Conservation (phyloP, 1,140 invertebrate genomes). For the Drosophila aff. region DNA sequence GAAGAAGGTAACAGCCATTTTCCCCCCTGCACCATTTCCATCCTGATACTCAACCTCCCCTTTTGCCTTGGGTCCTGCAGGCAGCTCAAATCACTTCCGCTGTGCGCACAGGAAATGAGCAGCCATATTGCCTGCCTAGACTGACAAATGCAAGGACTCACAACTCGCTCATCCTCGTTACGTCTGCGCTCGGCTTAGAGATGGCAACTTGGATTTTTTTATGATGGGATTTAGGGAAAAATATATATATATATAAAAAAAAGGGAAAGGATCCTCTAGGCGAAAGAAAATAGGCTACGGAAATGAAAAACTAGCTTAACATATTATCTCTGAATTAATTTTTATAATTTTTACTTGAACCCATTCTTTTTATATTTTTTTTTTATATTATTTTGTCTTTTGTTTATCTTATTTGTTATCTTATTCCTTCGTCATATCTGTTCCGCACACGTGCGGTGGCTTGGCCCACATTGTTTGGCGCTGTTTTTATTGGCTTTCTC, state of each 20-base stretch:
- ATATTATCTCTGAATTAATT: neutral
- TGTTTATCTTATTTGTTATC: neutral
- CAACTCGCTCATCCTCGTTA: constrained; percentile 5
- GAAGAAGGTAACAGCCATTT: constrained; percentile 8
- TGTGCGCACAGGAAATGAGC: constrained; percentile 66
- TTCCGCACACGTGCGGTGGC: constrained; percentile 32
- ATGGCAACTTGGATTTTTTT: neutral
- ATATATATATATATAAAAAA: neutral
- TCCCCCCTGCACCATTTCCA: neutral
- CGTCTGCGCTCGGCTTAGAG: neutral
- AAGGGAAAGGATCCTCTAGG: too few species aligned
- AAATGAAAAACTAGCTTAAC: neutral
- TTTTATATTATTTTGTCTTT: neutral
- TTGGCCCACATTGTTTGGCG: constrained; percentile 45
- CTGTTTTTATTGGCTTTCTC: constrained; percentile 33
- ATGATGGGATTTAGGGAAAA: neutral
- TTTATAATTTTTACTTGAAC: neutral
- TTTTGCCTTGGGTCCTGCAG: constrained; percentile 24
- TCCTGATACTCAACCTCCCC: neutral
- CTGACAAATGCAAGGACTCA: constrained; percentile 46
- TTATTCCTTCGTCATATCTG: constrained; percentile 3
- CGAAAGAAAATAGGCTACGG: too few species aligned
- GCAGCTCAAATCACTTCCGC: constrained; percentile 68
- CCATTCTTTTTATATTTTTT: neutral
- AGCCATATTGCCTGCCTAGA: constrained; percentile 65